A percentile compares a stretch with the other conserved stretches of the same genome.
Conservation (phyloP, 2,113 vertebrate genomes). For the Coturnix japonica region DNA sequence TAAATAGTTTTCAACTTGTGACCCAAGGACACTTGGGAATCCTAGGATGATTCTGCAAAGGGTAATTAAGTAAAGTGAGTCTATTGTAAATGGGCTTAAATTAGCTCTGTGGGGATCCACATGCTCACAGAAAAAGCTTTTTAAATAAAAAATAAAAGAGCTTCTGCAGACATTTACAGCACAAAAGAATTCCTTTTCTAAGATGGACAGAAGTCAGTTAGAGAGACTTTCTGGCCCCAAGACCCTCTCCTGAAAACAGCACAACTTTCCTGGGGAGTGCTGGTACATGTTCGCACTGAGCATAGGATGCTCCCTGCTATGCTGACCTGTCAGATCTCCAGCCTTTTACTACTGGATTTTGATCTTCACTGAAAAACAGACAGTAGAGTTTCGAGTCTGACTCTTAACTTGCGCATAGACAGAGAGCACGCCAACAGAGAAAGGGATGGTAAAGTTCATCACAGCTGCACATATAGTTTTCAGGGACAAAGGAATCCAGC, state of each 20-base stretch:
- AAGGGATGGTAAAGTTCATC: background rate
- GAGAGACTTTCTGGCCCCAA: background rate
- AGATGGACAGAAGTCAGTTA: background rate
- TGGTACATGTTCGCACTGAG: background rate
- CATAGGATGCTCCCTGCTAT: rapidly evolving
- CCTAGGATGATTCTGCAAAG: conserved; percentile 21
- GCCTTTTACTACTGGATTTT: background rate
- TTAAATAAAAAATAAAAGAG: background rate
- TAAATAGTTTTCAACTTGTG: background rate
- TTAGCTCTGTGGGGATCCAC: conserved; percentile 22
- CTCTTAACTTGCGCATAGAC: background rate
- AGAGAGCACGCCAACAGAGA: background rate
- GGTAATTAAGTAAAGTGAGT: conserved; percentile 52
- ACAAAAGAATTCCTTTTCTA: background rate
- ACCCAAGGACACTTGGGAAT: conserved; percentile 18
- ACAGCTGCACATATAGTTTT: background rate
- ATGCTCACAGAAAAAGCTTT: background rate
- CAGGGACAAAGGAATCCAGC: background rate
- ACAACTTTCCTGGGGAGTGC: rapidly evolving
- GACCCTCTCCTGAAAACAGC: background rate
- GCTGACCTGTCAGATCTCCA: background rate
- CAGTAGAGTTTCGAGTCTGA: background rate
- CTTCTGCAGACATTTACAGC: background rate
- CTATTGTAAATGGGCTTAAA: conserved; percentile 49
- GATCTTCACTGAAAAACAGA: background rate